phyloP scores from a whole-genome alignment of 2,113 vertebrate species.

The Gadus macrocephalus region DNA sequence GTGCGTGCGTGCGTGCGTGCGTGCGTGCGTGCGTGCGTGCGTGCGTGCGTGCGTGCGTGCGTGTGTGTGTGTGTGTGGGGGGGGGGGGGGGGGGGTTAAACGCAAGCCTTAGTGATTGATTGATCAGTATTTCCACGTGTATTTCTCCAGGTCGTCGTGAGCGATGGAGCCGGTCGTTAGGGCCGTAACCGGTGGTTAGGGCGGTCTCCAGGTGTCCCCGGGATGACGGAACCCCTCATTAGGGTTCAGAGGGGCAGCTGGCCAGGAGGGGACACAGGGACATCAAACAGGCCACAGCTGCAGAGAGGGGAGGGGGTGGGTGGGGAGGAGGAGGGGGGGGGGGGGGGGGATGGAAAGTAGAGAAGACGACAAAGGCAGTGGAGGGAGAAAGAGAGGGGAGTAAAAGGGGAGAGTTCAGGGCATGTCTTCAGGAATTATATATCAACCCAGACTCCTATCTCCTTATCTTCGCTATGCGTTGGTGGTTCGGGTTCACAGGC shows the following conservation, averaged over 20 bases:
- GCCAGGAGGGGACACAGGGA: slow-evolving; percentile 36
- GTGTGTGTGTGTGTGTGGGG: too few species aligned
- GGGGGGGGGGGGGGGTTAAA: background rate
- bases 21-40: too few species aligned
- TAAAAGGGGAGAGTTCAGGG: too few species aligned
- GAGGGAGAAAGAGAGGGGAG: background rate
- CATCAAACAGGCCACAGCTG: slow-evolving; percentile 58
- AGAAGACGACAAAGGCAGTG: too few species aligned
- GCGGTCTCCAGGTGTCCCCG: slow-evolving; percentile 54
- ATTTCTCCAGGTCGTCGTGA: slow-evolving; percentile 46
- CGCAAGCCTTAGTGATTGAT: slow-evolving; percentile 43
- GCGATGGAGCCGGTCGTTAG: slow-evolving; percentile 38
- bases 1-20: background rate
- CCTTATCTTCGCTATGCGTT: too few species aligned
- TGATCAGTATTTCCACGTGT: background rate
- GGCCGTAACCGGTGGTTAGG: slow-evolving; percentile 51
- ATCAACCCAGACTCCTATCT: too few species aligned
- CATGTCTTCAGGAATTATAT: too few species aligned
- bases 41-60: background rate
- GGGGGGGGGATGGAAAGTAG: background rate
- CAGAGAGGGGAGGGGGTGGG: slow-evolving; percentile 14
- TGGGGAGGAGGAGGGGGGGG: slow-evolving; percentile 7
- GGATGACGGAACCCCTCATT: slow-evolving; percentile 56
- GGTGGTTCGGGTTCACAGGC: too few species aligned
- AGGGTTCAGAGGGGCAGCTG: slow-evolving; percentile 49